Percentiles rank a stretch among this genome's conserved stretches.
These are phyloP conservation scores for Typhlomys cinereus DNA, from an alignment of 2,113 vertebrate species.

Conservation along the genomic window DNA sequence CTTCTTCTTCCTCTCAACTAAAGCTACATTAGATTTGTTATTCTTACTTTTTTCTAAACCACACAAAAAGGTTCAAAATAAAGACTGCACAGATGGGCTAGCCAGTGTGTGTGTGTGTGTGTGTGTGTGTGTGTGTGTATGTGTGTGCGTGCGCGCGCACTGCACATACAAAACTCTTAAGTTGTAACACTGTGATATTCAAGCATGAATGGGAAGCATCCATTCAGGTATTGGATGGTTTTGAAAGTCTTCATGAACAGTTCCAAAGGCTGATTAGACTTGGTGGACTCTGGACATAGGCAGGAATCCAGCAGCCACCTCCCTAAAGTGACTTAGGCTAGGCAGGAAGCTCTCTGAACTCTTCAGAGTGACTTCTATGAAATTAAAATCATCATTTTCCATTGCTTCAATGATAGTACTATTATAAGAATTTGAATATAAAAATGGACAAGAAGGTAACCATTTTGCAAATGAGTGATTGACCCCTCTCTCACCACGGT, in stretches of 20 bases:
- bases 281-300: not conserved
- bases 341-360: not conserved
- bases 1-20: not conserved
- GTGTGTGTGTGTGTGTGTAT: no score
- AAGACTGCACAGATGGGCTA: not conserved
- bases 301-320: not conserved
- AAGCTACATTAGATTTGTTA: not conserved
- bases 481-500: no score
- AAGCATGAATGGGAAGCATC: fast-evolving
- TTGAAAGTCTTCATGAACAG: not conserved
- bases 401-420: not conserved
- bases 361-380: not conserved
- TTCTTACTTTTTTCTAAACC: not conserved
- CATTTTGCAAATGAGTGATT: no score
- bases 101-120: not conserved
- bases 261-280: not conserved
- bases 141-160: not conserved
- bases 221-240: not conserved
- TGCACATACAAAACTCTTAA: not conserved
- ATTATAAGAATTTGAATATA: not conserved
- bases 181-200: not conserved
- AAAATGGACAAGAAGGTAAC: no score
- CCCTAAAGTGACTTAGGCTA: not conserved
- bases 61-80: not conserved
- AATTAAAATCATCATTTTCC: not conserved